Evolutionary conservation across 23 tunicate species (phyloP).

Genomic region (Trididemnum clinides): DNA sequence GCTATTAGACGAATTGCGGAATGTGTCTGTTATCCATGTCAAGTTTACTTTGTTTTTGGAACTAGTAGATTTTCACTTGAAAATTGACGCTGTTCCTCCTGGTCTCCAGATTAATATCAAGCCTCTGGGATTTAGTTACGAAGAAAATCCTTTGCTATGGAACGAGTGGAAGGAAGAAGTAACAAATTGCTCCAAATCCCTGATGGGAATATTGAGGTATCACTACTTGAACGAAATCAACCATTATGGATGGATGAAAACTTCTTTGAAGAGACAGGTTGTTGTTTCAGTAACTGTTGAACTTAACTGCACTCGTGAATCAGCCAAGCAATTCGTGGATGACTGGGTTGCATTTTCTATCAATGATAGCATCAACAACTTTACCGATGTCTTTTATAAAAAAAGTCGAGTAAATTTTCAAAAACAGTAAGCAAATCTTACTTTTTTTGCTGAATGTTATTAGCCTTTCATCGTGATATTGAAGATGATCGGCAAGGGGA

Average conservation of each 20-base stretch:
- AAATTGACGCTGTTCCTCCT: conserved; percentile 48
- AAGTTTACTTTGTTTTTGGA: conserved; percentile 33
- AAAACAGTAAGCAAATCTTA: neutral
- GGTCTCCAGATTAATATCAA: conserved; percentile 39
- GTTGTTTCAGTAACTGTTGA: neutral
- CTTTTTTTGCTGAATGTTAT: too few species aligned
- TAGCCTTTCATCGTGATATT: too few species aligned
- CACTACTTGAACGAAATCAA: conserved; percentile 26
- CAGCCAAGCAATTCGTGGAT: neutral
- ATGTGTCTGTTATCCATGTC: conserved; percentile 12
- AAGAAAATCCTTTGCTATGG: neutral
- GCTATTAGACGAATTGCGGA: neutral
- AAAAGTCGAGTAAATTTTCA: neutral
- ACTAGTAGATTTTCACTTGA: conserved; percentile 32
- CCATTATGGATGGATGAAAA: neutral
- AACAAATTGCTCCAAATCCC: conserved; percentile 19
- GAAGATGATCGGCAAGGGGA: too few species aligned
- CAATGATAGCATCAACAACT: neutral
- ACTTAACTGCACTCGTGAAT: neutral
- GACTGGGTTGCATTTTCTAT: conserved; percentile 16
- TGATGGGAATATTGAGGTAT: conserved; percentile 8
- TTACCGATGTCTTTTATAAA: neutral
- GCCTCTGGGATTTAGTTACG: conserved; percentile 12
- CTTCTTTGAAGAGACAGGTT: conserved; percentile 9
- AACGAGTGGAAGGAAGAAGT: conserved; percentile 51